Conservation (phyloP, 2,888 invertebrate species). For the Drosophila glabriapex region DNA sequence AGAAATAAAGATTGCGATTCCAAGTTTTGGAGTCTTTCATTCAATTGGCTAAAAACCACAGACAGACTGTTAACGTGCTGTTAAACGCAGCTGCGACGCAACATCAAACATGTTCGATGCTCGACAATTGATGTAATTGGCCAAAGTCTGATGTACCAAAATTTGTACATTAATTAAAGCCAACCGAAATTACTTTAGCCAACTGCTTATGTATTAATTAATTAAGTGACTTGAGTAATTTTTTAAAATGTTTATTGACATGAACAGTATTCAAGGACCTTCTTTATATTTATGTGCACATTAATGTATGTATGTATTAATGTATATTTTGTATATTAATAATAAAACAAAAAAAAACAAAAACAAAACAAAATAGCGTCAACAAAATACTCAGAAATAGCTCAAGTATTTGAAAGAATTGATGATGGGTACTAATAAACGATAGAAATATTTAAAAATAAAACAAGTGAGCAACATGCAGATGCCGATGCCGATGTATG, state of each 20-base stretch:
- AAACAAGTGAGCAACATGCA: conserved; percentile 49
- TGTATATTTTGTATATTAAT: background rate
- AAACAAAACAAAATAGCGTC: conserved; percentile 20
- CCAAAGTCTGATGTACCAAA: conserved; percentile 39
- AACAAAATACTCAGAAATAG: conserved; percentile 30
- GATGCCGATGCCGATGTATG: conserved; percentile 3
- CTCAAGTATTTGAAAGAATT: conserved; percentile 51
- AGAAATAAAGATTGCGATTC: background rate
- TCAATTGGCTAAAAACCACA: background rate
- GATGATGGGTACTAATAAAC: conserved; percentile 39
- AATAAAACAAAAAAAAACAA: background rate
- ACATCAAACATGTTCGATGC: conserved; percentile 48
- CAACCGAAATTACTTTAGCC: background rate
- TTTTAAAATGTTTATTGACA: background rate
- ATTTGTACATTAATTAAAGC: conserved; percentile 7
- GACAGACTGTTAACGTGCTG: conserved; percentile 15
- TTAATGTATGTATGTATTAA: conserved; percentile 1
- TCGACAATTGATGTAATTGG: conserved; percentile 26
- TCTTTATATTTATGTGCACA: background rate
- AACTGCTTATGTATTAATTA: background rate
- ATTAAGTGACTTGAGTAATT: background rate
- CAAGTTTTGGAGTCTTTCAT: background rate
- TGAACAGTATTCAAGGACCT: background rate
- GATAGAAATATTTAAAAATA: conserved; percentile 60
- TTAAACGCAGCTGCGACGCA: conserved; percentile 15